Evolutionary conservation across 1,140 invertebrate genomes (phyloP).

Genomic region (Steinernema feltiae): DNA sequence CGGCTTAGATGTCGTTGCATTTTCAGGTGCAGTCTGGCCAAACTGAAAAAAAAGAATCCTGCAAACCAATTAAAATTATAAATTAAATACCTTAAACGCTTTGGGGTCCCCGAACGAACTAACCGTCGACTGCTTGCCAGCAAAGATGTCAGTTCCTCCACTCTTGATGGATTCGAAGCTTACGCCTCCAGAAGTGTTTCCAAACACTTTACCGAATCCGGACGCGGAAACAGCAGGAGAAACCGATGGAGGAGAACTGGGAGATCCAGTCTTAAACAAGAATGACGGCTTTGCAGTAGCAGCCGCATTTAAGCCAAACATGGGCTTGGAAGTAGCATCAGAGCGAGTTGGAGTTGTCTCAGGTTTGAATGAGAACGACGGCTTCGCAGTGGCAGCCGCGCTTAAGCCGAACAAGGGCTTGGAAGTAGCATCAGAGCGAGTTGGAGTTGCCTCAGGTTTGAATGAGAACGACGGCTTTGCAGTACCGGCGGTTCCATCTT

Average conservation of each 20-base stretch:
- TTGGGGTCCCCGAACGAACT: not conserved
- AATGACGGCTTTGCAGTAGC: too few species aligned
- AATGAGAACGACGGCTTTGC: not conserved
- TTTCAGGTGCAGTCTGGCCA: not conserved
- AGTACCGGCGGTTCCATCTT: slow-evolving; percentile 10
- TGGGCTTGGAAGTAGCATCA: too few species aligned
- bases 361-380: too few species aligned
- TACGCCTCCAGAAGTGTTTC: too few species aligned
- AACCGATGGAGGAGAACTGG: too few species aligned
- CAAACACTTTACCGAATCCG: too few species aligned
- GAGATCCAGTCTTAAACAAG: too few species aligned
- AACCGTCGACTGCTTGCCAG: not conserved
- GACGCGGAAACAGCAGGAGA: too few species aligned
- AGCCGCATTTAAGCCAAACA: not conserved
- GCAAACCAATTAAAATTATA: not conserved
- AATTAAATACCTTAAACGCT: not conserved
- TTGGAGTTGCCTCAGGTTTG: slow-evolving; percentile 13
- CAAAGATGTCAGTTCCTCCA: not conserved
- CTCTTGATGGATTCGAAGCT: too few species aligned
- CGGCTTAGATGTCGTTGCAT: not conserved
- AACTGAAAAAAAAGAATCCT: not conserved
- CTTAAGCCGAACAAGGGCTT: slow-evolving; percentile 10
- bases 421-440: slow-evolving; percentile 14
- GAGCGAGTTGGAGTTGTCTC: too few species aligned
- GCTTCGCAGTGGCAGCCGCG: not conserved